Evolutionary conservation across 2,888 invertebrate species (phyloP).

Genomic region (Lasiommata megera): DNA sequence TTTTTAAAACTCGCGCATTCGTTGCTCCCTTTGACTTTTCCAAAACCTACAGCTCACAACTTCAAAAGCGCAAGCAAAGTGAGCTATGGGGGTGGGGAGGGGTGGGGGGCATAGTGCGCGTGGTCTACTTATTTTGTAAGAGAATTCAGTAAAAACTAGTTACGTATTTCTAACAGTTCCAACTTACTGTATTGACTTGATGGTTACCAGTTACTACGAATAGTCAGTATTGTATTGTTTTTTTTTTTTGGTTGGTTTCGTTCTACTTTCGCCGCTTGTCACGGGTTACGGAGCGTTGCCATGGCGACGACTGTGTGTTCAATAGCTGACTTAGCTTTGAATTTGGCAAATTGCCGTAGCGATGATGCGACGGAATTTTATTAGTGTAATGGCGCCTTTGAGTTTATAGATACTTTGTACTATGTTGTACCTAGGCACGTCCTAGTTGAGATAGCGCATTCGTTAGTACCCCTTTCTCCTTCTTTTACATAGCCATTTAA

Average conservation of each 20-base stretch:
- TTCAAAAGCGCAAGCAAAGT: no score
- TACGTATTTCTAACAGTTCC: background rate
- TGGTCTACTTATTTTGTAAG: no score
- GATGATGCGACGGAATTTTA: constrained; percentile 12
- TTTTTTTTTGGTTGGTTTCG: constrained; percentile 39
- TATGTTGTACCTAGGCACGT: background rate
- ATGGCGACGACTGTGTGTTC: constrained; percentile 61
- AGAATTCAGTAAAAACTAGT: no score
- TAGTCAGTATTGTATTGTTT: background rate
- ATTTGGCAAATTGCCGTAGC: constrained; percentile 29
- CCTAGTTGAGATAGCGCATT: no score
- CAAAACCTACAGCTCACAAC: no score
- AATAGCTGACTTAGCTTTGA: constrained; percentile 38
- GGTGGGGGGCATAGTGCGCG: no score
- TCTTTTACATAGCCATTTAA: no score
- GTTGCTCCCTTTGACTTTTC: no score
- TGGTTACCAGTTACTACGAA: background rate
- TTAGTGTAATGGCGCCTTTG: background rate
- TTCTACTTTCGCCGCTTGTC: constrained; percentile 62
- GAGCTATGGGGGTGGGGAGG: no score
- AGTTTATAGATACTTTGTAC: background rate
- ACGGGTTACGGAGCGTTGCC: constrained; percentile 53
- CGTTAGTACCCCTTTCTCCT: no score
- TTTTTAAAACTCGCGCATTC: no score
- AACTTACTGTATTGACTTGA: background rate